Percentiles rank a stretch among this genome's conserved stretches.
These are phyloP conservation scores for Nymphalis io DNA, from an alignment of 1,140 invertebrate genomes.

Conservation along the genomic window DNA sequence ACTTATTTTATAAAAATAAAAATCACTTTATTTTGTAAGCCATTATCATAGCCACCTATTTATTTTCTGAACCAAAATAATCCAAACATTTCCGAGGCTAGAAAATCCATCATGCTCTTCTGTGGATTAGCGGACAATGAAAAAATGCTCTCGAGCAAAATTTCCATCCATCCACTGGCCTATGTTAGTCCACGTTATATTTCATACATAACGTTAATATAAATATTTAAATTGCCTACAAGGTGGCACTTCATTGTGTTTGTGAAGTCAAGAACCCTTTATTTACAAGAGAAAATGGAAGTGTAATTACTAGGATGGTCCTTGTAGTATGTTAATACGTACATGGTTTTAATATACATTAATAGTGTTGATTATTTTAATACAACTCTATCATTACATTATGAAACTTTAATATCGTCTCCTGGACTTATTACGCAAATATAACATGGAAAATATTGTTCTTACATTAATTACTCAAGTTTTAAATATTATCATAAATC, in stretches of 20 bases:
- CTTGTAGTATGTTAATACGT: constrained; percentile 34
- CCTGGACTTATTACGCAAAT: background rate
- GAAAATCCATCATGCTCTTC: too few species aligned
- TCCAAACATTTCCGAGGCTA: too few species aligned
- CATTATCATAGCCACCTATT: too few species aligned
- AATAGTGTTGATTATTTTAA: constrained; percentile 17
- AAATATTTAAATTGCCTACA: constrained; percentile 36
- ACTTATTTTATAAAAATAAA: too few species aligned
- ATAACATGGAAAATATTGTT: background rate
- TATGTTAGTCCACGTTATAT: too few species aligned
- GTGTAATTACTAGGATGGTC: constrained; percentile 34
- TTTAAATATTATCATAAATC: background rate
- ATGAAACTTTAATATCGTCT: background rate
- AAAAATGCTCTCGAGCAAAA: too few species aligned
- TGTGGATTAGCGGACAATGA: too few species aligned
- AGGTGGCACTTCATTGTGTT: constrained; percentile 36
- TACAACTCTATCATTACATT: constrained; percentile 13
- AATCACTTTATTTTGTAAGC: too few species aligned
- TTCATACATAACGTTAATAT: constrained; percentile 25
- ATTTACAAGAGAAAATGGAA: constrained; percentile 38
- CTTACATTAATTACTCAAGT: background rate
- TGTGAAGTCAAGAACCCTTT: constrained; percentile 39
- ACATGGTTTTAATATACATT: constrained; percentile 18
- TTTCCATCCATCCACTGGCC: too few species aligned
- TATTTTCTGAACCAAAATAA: too few species aligned